Base-by-base conservation (phyloP, 2,797 vertebrate genomes). In the Gallinago solitaria region DNA sequence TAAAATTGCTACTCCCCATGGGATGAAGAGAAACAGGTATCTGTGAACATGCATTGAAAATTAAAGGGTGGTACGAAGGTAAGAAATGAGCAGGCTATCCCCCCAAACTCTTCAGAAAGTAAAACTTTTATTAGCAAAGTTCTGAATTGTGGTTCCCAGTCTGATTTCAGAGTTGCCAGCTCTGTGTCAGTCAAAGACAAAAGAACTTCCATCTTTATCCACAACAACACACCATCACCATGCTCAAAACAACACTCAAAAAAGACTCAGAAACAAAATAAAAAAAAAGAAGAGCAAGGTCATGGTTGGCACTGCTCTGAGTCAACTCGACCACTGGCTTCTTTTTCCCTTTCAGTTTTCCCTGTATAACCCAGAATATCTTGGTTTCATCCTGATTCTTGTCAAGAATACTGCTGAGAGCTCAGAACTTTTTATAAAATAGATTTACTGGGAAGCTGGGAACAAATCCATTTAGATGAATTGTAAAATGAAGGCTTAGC, bases 381-480 rank as follows among this genome's bases (percentile, higher is more conserved):
- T 76, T 56, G 43, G 75, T 69, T 79, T 89, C 81, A 93, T 70
- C 18, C 75, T 35, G 56, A n/a, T 50, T 87, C 83, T 91, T 93
- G 69, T 75, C 43, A 88, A 69, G 73, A 90, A 63, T 17, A 56
- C 77, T 92, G 70, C 92, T 94, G 86, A 95, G 86, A 87, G 64
- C 90, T 89, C 81, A 90, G 81, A 89, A 87, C 51, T 85, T 93
- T 61, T 81, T 84, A 70, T 67, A 84, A 93, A 94, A 85, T 41
- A 90, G 70, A 74, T 95, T 94, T 90, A 89, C 81, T 50, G 51
- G 41, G 75, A 77, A 91, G 69, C 63, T 79, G 54, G 39, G 92
- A 91, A 70, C 87, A 86, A 95, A 95, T 91, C 84, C 87, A 95
- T 93, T 96, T 91, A 94, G 82, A 89, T 73, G 87, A 97, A 96